These are phyloP conservation scores for Mormyrus lacerda DNA, from an alignment of 2,113 vertebrate genomes.

Conservation along the genomic window DNA sequence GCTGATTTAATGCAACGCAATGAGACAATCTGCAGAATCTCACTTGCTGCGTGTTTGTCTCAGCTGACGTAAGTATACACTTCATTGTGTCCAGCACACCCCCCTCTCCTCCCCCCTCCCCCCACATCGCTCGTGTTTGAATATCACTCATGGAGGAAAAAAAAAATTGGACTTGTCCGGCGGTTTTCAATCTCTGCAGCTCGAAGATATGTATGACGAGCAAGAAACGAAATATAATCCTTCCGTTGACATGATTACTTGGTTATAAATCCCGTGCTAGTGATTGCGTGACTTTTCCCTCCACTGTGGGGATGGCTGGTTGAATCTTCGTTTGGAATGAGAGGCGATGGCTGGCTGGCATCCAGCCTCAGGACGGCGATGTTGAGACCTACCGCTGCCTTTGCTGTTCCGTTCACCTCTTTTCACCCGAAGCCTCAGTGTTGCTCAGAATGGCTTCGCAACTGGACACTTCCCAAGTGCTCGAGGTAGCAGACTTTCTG, in stretches of 20 bases:
- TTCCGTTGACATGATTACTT: slow-evolving; percentile 51
- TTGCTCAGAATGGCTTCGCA: neutral
- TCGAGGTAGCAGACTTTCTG: neutral
- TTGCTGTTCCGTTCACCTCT: neutral
- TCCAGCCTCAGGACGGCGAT: neutral
- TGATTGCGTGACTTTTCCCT: slow-evolving; percentile 12
- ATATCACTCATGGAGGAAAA: slow-evolving; percentile 36
- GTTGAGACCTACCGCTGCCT: neutral
- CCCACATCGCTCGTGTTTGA: slow-evolving; percentile 7
- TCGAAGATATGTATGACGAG: slow-evolving; percentile 35
- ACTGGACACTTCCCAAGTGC: neutral
- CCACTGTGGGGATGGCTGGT: neutral
- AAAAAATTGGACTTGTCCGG: slow-evolving; percentile 29
- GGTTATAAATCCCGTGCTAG: slow-evolving; percentile 40
- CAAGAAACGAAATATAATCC: slow-evolving; percentile 50
- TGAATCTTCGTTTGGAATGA: neutral
- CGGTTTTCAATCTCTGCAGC: slow-evolving; percentile 40
- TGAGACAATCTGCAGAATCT: neutral
- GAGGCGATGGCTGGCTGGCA: neutral
- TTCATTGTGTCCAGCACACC: neutral
- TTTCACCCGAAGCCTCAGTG: neutral
- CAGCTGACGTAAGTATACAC: neutral
- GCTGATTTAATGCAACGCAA: neutral
- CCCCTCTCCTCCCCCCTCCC: neutral
- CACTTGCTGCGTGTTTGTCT: neutral